Percentiles rank a stretch among this genome's conserved stretches.
phyloP scores from a whole-genome alignment of 2,113 vertebrate species.

The Diphyllodes magnificus region DNA sequence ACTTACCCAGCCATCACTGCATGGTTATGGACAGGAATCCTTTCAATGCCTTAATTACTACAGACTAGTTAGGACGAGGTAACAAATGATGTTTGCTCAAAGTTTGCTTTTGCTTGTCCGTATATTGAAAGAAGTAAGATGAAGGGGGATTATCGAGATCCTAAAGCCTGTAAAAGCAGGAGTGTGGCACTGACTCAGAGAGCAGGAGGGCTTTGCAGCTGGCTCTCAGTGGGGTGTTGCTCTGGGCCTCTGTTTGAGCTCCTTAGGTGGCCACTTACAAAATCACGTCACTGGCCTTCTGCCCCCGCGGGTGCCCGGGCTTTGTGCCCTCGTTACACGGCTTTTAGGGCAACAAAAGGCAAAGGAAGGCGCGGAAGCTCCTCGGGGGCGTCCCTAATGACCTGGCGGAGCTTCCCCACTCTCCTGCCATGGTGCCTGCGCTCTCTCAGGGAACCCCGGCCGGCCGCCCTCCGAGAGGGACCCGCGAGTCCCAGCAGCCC shows the following conservation, averaged over 20 bases:
- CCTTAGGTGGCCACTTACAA: constrained; percentile 6
- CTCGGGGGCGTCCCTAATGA: constrained; percentile 1
- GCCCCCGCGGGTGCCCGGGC: not conserved
- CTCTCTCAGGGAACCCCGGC: not conserved
- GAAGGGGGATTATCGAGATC: not conserved
- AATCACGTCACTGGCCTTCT: not conserved
- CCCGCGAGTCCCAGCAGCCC: not conserved
- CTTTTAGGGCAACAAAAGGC: constrained; percentile 36
- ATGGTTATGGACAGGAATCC: not conserved
- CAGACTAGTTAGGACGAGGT: not conserved
- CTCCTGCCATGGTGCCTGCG: not conserved
- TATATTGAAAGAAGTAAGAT: not conserved
- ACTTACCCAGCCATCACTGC: not conserved
- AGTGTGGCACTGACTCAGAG: not conserved
- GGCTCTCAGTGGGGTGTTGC: not conserved
- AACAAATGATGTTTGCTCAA: not conserved
- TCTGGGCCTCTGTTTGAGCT: not conserved
- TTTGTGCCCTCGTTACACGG: constrained; percentile 31
- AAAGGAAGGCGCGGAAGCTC: not conserved
- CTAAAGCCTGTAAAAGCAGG: not conserved
- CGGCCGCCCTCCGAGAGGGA: not conserved
- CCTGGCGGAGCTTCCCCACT: not conserved
- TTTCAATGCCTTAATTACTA: not conserved
- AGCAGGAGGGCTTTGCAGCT: not conserved
- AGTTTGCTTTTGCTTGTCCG: not conserved